These are phyloP conservation scores for Tuta absoluta DNA, from an alignment of 2,888 invertebrate species.

Conservation along the genomic window DNA sequence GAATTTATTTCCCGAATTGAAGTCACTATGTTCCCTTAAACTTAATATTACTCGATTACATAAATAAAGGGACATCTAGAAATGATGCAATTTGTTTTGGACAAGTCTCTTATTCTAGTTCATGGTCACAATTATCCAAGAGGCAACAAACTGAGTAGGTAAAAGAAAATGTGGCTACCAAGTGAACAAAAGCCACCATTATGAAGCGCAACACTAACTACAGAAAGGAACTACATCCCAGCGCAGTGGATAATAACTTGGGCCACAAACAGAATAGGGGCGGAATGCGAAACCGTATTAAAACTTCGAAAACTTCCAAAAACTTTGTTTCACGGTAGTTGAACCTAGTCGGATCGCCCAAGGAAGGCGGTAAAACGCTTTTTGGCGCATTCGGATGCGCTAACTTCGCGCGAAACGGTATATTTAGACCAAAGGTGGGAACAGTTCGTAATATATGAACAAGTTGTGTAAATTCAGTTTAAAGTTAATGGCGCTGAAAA, in stretches of 20 bases:
- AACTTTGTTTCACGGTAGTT: conserved; percentile 38
- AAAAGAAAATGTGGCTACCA: neutral
- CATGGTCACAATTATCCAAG: neutral
- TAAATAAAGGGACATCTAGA: too few relatives aligned
- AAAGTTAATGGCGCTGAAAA: conserved; percentile 15
- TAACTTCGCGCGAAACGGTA: conserved; percentile 38
- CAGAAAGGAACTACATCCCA: conserved; percentile 16
- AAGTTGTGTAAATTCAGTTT: conserved; percentile 25
- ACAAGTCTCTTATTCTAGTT: too few relatives aligned
- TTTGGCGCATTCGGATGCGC: conserved; percentile 42
- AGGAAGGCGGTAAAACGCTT: conserved; percentile 38
- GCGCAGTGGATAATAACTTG: conserved; percentile 39
- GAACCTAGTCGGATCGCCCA: conserved; percentile 14
- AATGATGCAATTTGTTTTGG: too few relatives aligned
- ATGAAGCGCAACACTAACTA: neutral
- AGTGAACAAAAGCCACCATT: conserved; percentile 1
- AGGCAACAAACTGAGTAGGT: neutral
- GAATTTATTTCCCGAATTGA: too few relatives aligned
- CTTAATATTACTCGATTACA: too few relatives aligned
- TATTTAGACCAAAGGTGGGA: conserved; percentile 24
- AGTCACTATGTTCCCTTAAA: too few relatives aligned
- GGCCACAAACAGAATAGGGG: conserved; percentile 44
- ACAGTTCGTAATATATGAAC: conserved; percentile 27
- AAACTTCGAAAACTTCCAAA: conserved; percentile 57
- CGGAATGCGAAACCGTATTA: conserved; percentile 55